Base-by-base conservation (phyloP, 2,888 invertebrate genomes). In the Emmelina monodactyla region DNA sequence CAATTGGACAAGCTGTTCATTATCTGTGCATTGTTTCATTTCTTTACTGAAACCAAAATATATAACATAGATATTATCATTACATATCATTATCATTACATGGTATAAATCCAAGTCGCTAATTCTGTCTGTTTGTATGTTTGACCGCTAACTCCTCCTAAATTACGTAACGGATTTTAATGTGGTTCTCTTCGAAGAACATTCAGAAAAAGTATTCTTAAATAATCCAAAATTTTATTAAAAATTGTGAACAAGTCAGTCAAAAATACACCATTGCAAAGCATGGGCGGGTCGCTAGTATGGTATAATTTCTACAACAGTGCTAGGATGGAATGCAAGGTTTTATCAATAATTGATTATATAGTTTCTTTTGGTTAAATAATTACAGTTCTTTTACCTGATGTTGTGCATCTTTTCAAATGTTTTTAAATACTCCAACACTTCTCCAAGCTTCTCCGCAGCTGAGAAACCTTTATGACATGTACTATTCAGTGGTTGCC, bases 321-420 rank as follows among this genome's bases (percentile, higher is more conserved):
- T 19, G 19, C 5, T 9, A 6, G 19, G 19, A 19, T 9, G n/a
- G n/a, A n/a, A n/a, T n/a, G n/a, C n/a, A n/a, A n/a, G n/a, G n/a
- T n/a, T n/a, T n/a, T n/a, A n/a, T n/a, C n/a, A n/a, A n/a, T n/a
- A n/a, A n/a, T n/a, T n/a, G n/a, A n/a, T n/a, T n/a, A n/a, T n/a
- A n/a, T n/a, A n/a, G n/a, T n/a, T n/a, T n/a, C n/a, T n/a, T n/a
- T n/a, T n/a, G n/a, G n/a, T n/a, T n/a, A n/a, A n/a, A n/a, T n/a
- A n/a, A n/a, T n/a, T n/a, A n/a, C n/a, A n/a, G n/a, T n/a, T n/a
- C n/a, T n/a, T 43, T 50, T 63, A 88, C 89, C 88, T 87, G 34
- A 91, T 69, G 43, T 87, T 85, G 55, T 92, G 87, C 46, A 92
- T 82, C 51, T 83, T 84, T 52, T 88, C 84, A 45, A 90, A 79